Evolutionary conservation across 2,888 invertebrate species (phyloP).

Genomic region (Tiliacea citrago): DNA sequence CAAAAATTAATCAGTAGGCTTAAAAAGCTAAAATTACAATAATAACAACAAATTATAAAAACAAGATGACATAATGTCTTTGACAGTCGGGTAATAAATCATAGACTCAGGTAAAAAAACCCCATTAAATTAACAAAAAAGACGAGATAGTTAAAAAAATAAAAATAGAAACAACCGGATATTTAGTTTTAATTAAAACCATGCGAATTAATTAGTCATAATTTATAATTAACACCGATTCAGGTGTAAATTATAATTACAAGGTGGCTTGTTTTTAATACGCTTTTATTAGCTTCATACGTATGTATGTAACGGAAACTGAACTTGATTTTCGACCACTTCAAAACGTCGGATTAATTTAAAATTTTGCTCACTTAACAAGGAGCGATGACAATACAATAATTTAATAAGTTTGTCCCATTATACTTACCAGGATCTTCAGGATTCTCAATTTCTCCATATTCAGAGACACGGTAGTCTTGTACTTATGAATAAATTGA

Average conservation of each 20-base stretch:
- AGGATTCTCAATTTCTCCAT: too few species aligned
- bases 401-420: too few species aligned
- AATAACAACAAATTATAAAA: neutral
- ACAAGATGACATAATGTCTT: neutral
- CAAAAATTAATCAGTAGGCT: too few species aligned
- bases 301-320: too few species aligned
- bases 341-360: too few species aligned
- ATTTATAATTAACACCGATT: conserved; percentile 35
- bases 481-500: conserved; percentile 5
- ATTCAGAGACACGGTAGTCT: too few species aligned
- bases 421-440: too few species aligned
- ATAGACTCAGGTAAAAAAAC: neutral
- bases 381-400: too few species aligned
- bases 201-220: conserved; percentile 21
- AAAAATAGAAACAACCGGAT: conserved; percentile 28
- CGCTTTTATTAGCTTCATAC: too few species aligned
- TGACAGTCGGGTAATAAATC: too few species aligned
- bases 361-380: too few species aligned
- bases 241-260: conserved; percentile 24
- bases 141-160: neutral
- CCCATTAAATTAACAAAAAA: neutral
- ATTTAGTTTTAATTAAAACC: conserved; percentile 25
- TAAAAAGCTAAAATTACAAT: neutral
- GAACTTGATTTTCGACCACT: too few species aligned
- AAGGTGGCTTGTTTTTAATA: neutral